Evolutionary conservation across 2,888 invertebrate genomes (phyloP).

Genomic region (Teinopalpus imperialis): DNA sequence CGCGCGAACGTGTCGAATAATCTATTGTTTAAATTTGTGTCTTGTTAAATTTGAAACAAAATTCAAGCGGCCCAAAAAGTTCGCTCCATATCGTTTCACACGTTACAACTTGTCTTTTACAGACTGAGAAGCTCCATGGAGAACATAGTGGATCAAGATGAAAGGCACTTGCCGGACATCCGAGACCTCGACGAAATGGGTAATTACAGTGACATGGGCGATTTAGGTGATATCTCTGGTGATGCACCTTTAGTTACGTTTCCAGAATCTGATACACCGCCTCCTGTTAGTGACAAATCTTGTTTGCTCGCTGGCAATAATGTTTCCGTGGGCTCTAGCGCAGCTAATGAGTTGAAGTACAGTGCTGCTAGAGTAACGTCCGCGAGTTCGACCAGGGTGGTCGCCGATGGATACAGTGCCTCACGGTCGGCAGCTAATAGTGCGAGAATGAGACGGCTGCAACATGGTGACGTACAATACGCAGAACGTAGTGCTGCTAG

Average conservation of each 20-base stretch:
- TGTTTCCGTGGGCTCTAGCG: slow-evolving; percentile 58
- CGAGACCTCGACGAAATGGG: slow-evolving; percentile 75
- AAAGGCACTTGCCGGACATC: slow-evolving; percentile 70
- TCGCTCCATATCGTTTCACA: not conserved
- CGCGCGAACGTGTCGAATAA: slow-evolving; percentile 34
- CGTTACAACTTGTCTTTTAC: slow-evolving; percentile 36
- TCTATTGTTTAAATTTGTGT: slow-evolving; percentile 12
- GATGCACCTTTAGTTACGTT: slow-evolving; percentile 90
- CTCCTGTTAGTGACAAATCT: slow-evolving; percentile 75
- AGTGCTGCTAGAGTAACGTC: slow-evolving; percentile 92
- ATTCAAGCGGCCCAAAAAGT: not conserved
- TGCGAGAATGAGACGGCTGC: slow-evolving; percentile 81
- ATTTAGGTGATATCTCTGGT: slow-evolving; percentile 66
- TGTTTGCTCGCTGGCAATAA: slow-evolving; percentile 69
- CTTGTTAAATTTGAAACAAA: slow-evolving; percentile 1
- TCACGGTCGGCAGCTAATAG: slow-evolving; percentile 79
- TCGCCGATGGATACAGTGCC: slow-evolving; percentile 91
- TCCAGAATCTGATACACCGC: slow-evolving; percentile 90
- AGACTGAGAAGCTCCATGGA: slow-evolving; percentile 89
- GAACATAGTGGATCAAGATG: slow-evolving; percentile 87
- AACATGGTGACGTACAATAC: slow-evolving; percentile 91
- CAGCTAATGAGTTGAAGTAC: slow-evolving; percentile 89
- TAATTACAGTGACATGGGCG: slow-evolving; percentile 74
- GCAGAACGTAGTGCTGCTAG: slow-evolving; percentile 90
- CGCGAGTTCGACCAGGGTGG: slow-evolving; percentile 87